phyloP scores from a whole-genome alignment of 35 echinoderm and acorn worm genomes.

The Amphiura filiformis region DNA sequence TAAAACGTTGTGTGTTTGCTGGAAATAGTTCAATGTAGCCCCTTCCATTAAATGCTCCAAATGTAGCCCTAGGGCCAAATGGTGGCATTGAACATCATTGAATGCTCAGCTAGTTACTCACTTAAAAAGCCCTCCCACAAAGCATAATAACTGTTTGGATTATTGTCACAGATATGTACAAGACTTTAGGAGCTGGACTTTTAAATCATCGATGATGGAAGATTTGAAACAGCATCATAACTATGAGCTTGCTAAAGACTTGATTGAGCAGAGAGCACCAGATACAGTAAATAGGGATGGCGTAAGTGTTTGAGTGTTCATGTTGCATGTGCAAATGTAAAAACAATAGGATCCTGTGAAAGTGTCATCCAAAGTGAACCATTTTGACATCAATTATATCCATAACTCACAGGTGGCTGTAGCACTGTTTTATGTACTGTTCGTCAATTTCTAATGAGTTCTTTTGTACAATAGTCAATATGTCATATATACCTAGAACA shows the following conservation, averaged over 20 bases:
- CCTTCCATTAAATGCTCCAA: neutral
- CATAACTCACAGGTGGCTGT: no score
- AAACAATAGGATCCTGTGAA: no score
- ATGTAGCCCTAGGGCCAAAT: neutral
- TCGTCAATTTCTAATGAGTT: no score
- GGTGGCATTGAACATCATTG: neutral
- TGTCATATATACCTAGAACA: no score
- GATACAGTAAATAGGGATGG: slow-evolving; percentile 3
- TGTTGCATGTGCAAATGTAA: no score
- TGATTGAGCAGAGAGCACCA: slow-evolving; percentile 18
- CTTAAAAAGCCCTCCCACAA: neutral
- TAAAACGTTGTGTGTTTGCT: neutral
- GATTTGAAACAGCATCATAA: slow-evolving; percentile 23
- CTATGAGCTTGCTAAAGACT: slow-evolving; percentile 7
- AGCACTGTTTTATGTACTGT: no score
- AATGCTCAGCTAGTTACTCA: neutral
- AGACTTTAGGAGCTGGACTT: neutral
- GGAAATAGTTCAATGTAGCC: neutral
- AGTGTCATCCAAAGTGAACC: no score
- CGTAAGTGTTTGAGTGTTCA: no score
- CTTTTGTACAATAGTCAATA: no score
- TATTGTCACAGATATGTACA: slow-evolving; percentile 19
- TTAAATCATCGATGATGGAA: neutral
- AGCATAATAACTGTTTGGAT: neutral
- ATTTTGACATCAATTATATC: no score